Percentiles rank a stretch among this genome's conserved stretches.
phyloP scores from a whole-genome alignment of 2,797 vertebrate genomes.

The Neostethus bicornis region DNA sequence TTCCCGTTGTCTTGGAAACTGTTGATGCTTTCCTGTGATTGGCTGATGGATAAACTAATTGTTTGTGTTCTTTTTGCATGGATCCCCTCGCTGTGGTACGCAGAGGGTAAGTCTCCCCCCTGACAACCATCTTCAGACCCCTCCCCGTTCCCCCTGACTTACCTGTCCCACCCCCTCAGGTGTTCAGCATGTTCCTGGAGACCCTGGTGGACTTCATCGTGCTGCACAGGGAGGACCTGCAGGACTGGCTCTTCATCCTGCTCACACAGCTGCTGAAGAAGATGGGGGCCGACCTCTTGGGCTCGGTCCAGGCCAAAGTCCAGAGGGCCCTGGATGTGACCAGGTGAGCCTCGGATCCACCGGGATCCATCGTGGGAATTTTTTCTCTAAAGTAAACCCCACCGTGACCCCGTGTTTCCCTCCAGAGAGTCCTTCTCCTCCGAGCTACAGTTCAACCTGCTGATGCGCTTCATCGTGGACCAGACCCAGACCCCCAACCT shows the following conservation, averaged over 20 bases:
- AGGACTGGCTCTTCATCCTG: constrained; percentile 96
- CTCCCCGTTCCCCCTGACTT: too few relatives aligned
- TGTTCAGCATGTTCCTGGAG: constrained; percentile 99
- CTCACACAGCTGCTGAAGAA: constrained; percentile 97
- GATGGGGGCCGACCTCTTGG: constrained; percentile 95
- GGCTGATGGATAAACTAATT: constrained; percentile 25
- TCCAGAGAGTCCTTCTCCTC: constrained; percentile 93
- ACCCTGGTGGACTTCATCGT: constrained; percentile 96
- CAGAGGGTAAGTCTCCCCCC: constrained; percentile 90
- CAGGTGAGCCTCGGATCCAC: too few relatives aligned
- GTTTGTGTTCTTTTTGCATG: constrained; percentile 86
- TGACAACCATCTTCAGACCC: too few relatives aligned
- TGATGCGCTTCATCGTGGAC: constrained; percentile 98
- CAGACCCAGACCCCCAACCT: constrained; percentile 97
- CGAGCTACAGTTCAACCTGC: constrained; percentile 97
- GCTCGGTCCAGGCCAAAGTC: constrained; percentile 96
- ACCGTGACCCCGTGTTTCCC: too few relatives aligned
- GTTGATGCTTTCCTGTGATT: too few relatives aligned
- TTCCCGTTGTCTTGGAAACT: too few relatives aligned
- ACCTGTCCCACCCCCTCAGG: constrained; percentile 69
- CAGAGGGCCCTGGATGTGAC: constrained; percentile 95
- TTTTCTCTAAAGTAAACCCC: too few relatives aligned
- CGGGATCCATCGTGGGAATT: too few relatives aligned
- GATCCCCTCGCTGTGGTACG: constrained; percentile 84
- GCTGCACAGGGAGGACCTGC: constrained; percentile 93